Evolutionary conservation across 2,797 vertebrate species (phyloP).

Genomic region (Sebastes matsubarae): DNA sequence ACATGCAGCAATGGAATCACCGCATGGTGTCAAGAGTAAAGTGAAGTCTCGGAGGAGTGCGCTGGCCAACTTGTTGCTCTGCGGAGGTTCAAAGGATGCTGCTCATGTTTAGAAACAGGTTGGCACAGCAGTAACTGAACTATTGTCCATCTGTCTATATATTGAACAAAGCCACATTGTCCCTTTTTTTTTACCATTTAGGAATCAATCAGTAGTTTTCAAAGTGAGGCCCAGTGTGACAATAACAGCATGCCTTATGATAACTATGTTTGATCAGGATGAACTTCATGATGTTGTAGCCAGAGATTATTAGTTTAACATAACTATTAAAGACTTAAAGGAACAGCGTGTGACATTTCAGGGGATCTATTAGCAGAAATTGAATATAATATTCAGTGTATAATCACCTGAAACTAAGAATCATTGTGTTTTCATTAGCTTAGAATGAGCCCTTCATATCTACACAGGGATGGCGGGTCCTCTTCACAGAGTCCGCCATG

Average conservation of each 20-base stretch:
- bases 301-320: too few species aligned
- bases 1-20: slow-evolving; percentile 23
- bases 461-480: too few species aligned
- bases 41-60: slow-evolving; percentile 6
- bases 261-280: neutral
- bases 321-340: neutral
- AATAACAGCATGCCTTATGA: neutral
- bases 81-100: neutral
- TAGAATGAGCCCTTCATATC: too few species aligned
- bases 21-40: neutral
- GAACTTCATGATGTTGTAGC: too few species aligned
- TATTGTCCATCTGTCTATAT: neutral
- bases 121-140: neutral
- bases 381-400: too few species aligned
- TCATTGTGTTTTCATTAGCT: too few species aligned
- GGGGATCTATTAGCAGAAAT: too few species aligned
- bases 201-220: neutral
- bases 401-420: too few species aligned
- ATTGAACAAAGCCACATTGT: neutral
- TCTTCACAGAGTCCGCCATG: too few species aligned
- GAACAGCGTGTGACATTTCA: too few species aligned
- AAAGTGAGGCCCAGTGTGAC: neutral
- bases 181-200: neutral
- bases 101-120: neutral
- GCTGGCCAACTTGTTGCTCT: slow-evolving; percentile 43